A percentile compares a stretch with the other conserved stretches of the same genome.
These are phyloP conservation scores for Hemiprocne comata DNA, from an alignment of 2,113 vertebrate genomes.

Conservation along the genomic window DNA sequence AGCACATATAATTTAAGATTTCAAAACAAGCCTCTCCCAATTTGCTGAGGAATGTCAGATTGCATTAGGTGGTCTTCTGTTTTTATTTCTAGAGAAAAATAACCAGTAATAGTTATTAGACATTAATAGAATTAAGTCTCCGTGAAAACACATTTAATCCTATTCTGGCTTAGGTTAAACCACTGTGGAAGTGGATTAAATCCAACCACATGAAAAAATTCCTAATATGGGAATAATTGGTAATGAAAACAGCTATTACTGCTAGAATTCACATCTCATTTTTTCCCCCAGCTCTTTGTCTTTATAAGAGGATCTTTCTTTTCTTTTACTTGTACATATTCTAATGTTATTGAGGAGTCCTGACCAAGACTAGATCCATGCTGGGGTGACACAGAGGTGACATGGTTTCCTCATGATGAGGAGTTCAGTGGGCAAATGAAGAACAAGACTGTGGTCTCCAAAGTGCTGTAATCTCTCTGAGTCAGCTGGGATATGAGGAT, in stretches of 20 bases:
- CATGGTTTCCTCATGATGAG: neutral
- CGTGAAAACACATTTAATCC: slow-evolving; percentile 20
- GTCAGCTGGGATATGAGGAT: neutral
- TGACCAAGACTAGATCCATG: neutral
- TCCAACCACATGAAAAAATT: neutral
- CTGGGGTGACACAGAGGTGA: neutral
- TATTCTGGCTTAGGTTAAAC: neutral
- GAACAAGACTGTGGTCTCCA: neutral
- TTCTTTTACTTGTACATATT: neutral
- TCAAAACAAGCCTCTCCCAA: neutral
- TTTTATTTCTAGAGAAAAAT: slow-evolving; percentile 19
- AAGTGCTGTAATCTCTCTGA: neutral
- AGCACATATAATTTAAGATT: neutral
- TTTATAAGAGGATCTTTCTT: neutral
- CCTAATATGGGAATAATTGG: slow-evolving; percentile 11
- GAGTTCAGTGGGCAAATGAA: neutral
- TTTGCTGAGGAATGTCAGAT: neutral
- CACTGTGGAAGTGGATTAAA: neutral
- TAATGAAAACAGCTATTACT: neutral
- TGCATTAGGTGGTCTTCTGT: neutral
- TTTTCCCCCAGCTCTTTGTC: neutral
- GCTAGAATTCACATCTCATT: neutral
- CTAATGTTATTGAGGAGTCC: neutral
- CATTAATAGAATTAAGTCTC: slow-evolving; percentile 9
- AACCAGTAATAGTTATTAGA: neutral